phyloP scores from a whole-genome alignment of 2,888 invertebrate genomes.

The Aspidiotus destructor region DNA sequence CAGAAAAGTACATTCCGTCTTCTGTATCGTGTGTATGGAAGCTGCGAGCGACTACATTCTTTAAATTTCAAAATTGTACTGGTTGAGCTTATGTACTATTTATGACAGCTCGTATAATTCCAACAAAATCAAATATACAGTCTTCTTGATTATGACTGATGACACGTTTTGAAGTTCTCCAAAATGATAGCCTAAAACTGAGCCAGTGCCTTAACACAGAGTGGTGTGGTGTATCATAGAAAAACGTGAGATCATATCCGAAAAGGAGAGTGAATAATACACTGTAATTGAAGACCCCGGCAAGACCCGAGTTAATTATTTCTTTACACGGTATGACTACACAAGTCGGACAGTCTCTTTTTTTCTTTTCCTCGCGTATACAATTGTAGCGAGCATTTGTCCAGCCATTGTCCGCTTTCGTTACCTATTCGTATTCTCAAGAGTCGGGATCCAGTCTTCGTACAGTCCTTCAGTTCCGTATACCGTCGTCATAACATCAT shows the following conservation, averaged over 20 bases:
- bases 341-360: neutral
- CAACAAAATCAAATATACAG: neutral
- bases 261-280: neutral
- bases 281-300: neutral
- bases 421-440: neutral
- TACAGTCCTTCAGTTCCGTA: neutral
- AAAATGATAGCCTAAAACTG: neutral
- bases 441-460: neutral
- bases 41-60: too few relatives aligned
- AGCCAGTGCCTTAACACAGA: neutral
- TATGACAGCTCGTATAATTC: slow-evolving; percentile 2
- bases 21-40: too few relatives aligned
- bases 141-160: slow-evolving; percentile 1
- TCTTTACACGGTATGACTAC: slow-evolving; percentile 1
- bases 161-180: neutral
- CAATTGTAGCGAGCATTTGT: neutral
- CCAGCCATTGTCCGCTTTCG: slow-evolving; percentile 1
- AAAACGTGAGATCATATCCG: slow-evolving; percentile 4
- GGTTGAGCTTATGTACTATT: too few relatives aligned
- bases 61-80: too few relatives aligned
- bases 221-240: neutral
- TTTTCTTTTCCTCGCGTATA: neutral
- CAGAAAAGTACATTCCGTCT: too few relatives aligned
- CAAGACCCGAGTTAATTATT: neutral
- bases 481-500: neutral